Base-by-base conservation (phyloP, 2,888 invertebrate species). In the Cryptocephalus moraei region DNA sequence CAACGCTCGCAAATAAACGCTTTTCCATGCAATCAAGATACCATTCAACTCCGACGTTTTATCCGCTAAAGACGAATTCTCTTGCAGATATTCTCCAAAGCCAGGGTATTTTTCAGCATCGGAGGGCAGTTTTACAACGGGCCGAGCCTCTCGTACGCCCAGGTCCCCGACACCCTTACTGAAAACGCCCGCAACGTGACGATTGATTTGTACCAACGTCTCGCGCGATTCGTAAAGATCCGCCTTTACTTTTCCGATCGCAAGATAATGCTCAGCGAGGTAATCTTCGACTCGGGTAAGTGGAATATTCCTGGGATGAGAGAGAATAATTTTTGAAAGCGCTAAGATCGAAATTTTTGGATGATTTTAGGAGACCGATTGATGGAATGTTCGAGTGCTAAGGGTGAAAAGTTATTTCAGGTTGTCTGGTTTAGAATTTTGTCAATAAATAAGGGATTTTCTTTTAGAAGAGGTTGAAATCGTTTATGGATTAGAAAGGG, bases 211-310 rank as follows among this genome's bases (percentile, higher is more conserved):
- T 78, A 80, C 59, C 77, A 80, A 56, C 72, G 79, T 49, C 64
- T 80, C 4, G 86, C 79, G 32, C 74, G 71, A 55, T 79, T 75
- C 63, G 72, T 86, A 56, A 80, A 77, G 69, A 65, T 79, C 56
- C 73, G 79, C 49, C 72, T 85, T 39, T 77, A 76, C 64, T 86
- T 85, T 62, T 81, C 80, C 43, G 75, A 78, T 44, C 74, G 76
- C 47, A 84, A 84, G 84, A 78, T 86, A 60, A 78, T 85, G 75
- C 75, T 86, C 56, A 80, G 83, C 63, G 86, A 86, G 70, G 77
- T 85, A 48, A 70, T 73, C 39, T 80, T 80, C 61, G 75, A 78
- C 55, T 77, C 77, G 54, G 73, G 79, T 79, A 66, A 72, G 43
- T 43, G 12, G 6, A 36, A 36, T 22, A 22, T 22, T 22, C 6